phyloP scores from a whole-genome alignment of 1,140 invertebrate species.

The Prorops nasuta region DNA sequence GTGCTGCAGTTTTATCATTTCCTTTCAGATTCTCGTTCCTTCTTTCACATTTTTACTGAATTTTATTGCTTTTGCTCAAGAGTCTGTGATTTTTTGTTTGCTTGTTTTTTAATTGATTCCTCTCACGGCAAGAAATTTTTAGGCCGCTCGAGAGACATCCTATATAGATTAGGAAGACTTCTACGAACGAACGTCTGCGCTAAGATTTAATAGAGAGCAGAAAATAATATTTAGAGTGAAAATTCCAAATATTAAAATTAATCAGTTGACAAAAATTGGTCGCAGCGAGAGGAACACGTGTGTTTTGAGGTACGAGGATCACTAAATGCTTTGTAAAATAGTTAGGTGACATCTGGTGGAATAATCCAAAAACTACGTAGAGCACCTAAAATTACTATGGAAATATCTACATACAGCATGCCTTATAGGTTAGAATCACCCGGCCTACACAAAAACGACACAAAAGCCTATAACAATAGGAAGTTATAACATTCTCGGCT shows the following conservation, averaged over 20 bases:
- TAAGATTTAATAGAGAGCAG: too few species aligned
- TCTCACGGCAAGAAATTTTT: neutral
- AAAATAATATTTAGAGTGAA: too few species aligned
- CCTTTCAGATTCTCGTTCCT: neutral
- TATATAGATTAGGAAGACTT: too few species aligned
- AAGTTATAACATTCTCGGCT: neutral
- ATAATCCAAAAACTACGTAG: constrained; percentile 31
- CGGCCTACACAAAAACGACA: constrained; percentile 18
- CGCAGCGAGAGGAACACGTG: constrained; percentile 8
- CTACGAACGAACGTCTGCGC: too few species aligned
- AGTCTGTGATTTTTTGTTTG: neutral
- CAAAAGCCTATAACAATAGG: constrained; percentile 18
- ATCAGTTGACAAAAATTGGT: too few species aligned
- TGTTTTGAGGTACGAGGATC: constrained; percentile 9
- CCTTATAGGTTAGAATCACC: constrained; percentile 22
- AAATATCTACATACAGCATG: constrained; percentile 27
- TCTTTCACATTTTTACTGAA: neutral
- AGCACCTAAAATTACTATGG: constrained; percentile 27
- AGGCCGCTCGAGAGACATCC: too few species aligned
- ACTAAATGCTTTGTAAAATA: constrained; percentile 19
- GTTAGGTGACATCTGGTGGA: constrained; percentile 17
- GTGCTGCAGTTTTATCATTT: neutral
- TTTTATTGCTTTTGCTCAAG: neutral
- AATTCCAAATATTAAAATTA: too few species aligned
- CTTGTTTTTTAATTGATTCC: neutral